Percentiles rank a stretch among this genome's conserved stretches.
Evolutionary conservation across 2,888 invertebrate species (phyloP).

Genomic region (Acholoe squamosa): DNA sequence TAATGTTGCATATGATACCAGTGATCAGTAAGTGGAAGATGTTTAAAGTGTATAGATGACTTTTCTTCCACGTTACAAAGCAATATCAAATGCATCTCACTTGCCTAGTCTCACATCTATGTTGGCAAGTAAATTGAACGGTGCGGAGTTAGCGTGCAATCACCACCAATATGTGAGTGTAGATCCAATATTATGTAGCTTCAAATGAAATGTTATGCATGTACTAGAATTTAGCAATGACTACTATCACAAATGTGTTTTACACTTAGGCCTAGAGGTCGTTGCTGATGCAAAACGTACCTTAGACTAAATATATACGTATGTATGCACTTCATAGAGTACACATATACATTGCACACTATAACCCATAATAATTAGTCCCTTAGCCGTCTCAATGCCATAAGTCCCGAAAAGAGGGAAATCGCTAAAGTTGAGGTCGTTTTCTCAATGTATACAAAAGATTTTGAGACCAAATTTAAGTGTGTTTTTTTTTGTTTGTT

Average conservation of each 20-base stretch:
- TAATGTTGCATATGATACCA: slow-evolving; percentile 53
- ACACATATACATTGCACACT: too few relatives aligned
- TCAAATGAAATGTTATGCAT: not conserved
- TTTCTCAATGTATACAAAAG: too few relatives aligned
- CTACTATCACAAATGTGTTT: slow-evolving; percentile 22
- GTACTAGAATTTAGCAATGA: not conserved
- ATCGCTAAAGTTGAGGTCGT: too few relatives aligned
- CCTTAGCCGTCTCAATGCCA: too few relatives aligned
- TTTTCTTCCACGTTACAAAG: slow-evolving; percentile 41
- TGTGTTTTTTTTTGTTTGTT: too few relatives aligned
- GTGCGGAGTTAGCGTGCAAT: slow-evolving; percentile 23
- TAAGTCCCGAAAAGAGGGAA: too few relatives aligned
- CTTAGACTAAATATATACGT: not conserved
- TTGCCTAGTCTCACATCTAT: not conserved
- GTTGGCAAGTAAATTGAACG: not conserved
- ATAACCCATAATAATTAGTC: too few relatives aligned
- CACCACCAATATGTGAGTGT: not conserved
- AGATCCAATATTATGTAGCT: not conserved
- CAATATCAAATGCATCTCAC: slow-evolving; percentile 51
- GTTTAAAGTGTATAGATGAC: not conserved
- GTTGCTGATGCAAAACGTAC: not conserved
- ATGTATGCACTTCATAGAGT: too few relatives aligned
- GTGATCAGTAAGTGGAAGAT: slow-evolving; percentile 53
- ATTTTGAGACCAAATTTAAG: too few relatives aligned
- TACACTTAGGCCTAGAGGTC: not conserved